Evolutionary conservation across 2,113 vertebrate species (phyloP).

Genomic region (Solenodon paradoxus): DNA sequence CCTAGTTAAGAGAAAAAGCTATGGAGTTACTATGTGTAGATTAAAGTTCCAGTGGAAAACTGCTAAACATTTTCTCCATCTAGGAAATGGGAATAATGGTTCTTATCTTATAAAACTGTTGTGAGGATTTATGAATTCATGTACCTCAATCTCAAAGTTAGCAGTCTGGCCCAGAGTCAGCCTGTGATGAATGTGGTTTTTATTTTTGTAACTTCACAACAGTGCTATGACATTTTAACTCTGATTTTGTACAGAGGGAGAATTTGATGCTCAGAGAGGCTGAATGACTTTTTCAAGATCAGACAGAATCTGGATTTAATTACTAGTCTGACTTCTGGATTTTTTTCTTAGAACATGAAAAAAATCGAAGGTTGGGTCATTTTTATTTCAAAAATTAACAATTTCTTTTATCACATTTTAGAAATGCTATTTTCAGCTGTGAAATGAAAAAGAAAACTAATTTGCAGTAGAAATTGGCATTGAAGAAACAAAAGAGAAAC

Average conservation of each 20-base stretch:
- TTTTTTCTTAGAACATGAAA: constrained; percentile 14
- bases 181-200: not conserved
- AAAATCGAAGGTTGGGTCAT: constrained; percentile 6
- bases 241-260: not conserved
- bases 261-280: not conserved
- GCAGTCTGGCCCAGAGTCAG: not conserved
- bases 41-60: not conserved
- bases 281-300: not conserved
- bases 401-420: constrained; percentile 16
- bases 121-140: not conserved
- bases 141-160: not conserved
- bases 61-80: not conserved
- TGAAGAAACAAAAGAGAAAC: not conserved
- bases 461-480: not conserved
- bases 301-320: constrained; percentile 7
- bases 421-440: not conserved
- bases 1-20: not conserved
- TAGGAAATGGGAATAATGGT: not conserved
- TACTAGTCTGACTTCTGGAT: constrained; percentile 18
- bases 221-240: not conserved
- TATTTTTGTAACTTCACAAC: not conserved
- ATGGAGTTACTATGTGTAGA: not conserved
- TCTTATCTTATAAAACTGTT: not conserved
- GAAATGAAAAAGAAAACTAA: not conserved
- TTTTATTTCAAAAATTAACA: constrained; percentile 6